These are phyloP conservation scores for Lepetodrilus schrolli DNA, from an alignment of 2,888 invertebrate genomes.

Conservation along the genomic window DNA sequence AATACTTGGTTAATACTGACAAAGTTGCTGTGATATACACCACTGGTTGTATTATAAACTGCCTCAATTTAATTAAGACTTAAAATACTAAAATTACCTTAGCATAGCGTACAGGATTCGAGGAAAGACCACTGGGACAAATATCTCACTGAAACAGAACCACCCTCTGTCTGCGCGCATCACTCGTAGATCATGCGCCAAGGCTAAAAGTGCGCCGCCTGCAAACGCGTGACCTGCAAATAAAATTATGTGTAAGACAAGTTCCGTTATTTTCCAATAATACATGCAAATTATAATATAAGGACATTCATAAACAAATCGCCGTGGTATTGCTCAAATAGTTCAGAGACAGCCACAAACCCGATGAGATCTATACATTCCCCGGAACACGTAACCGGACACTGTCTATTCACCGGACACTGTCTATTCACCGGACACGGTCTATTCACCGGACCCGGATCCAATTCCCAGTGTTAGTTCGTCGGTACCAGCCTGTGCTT, in stretches of 20 bases:
- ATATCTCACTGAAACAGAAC: constrained; percentile 49
- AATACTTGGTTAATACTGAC: no score
- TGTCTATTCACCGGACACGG: no score
- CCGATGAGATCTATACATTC: not conserved
- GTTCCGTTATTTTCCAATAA: not conserved
- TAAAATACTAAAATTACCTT: not conserved
- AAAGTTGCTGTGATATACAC: no score
- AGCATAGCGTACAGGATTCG: not conserved
- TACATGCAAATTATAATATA: not conserved
- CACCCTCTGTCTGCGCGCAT: constrained; percentile 50
- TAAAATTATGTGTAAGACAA: not conserved
- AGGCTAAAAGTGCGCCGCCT: constrained; percentile 47
- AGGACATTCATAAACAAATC: not conserved
- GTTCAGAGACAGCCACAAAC: not conserved
- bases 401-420: no score
- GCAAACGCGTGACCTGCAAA: constrained; percentile 47
- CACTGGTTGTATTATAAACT: no score
- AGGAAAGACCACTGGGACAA: not conserved
- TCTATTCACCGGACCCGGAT: no score
- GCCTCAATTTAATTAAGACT: no score
- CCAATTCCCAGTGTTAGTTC: no score
- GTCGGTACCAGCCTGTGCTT: no score
- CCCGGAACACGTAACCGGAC: no score
- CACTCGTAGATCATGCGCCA: constrained; percentile 47
- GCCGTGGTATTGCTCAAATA: not conserved